A percentile compares a stretch with the other conserved stretches of the same genome.
Conservation (phyloP, 2,888 invertebrate genomes). For the Meloe dianella region DNA sequence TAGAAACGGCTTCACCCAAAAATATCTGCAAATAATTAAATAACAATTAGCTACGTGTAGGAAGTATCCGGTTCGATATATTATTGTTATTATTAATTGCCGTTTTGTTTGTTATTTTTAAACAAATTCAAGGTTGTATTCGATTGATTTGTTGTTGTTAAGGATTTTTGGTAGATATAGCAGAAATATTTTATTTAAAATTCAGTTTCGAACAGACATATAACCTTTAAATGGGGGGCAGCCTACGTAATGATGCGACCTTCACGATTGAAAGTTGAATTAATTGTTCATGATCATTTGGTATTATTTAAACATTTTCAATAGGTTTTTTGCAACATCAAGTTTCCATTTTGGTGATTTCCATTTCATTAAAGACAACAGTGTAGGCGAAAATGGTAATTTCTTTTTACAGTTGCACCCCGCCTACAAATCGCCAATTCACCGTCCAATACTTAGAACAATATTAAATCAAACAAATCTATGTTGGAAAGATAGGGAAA, state of each 20-base stretch:
- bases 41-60: not conserved
- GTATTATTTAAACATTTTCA: not conserved
- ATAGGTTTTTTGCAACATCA: slow-evolving; percentile 8
- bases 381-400: not conserved
- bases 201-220: not conserved
- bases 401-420: not conserved
- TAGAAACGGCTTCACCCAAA: not conserved
- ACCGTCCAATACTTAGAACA: too few species aligned
- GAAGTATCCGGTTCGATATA: not conserved
- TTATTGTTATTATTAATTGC: not conserved
- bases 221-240: not conserved
- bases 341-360: slow-evolving; percentile 11
- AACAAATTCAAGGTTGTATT: not conserved
- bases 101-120: not conserved
- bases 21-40: not conserved
- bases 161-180: not conserved
- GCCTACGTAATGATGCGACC: not conserved
- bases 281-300: slow-evolving; percentile 3
- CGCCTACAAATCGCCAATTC: not conserved
- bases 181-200: not conserved
- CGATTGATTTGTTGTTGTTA: not conserved
- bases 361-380: not conserved
- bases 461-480: not conserved
- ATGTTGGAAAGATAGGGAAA: not conserved
- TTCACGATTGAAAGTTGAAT: slow-evolving; percentile 8